Evolutionary conservation across 92 coral and sea anemone species (phyloP).

Genomic region (Pocillopora grandis): DNA sequence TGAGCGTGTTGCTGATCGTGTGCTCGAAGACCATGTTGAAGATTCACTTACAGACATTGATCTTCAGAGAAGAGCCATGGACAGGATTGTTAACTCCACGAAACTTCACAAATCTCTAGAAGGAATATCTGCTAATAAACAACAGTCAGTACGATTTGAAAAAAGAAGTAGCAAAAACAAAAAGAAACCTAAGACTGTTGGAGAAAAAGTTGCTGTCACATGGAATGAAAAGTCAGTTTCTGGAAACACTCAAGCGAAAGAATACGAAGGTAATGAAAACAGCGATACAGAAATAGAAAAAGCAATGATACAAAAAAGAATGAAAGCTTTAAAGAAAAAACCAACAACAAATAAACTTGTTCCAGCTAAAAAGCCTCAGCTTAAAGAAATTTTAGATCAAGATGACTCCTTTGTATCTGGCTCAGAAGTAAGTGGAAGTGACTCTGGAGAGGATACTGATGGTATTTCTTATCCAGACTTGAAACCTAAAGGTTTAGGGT

Average conservation of each 20-base stretch:
- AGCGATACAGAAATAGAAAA: not conserved
- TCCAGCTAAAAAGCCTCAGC: not conserved
- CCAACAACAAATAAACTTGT: not conserved
- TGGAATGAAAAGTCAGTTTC: not conserved
- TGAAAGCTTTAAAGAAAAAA: not conserved
- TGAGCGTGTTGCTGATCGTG: not conserved
- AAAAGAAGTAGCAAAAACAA: not conserved
- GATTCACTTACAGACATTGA: constrained; percentile 14
- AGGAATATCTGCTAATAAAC: constrained; percentile 3
- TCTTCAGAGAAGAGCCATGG: constrained; percentile 26
- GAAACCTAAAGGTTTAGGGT: constrained; percentile 45
- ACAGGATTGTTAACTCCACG: constrained; percentile 24
- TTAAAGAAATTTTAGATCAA: constrained; percentile 10
- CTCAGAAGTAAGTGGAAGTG: constrained; percentile 5
- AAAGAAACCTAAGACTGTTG: not conserved
- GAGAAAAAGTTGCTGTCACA: not conserved
- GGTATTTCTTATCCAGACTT: not conserved
- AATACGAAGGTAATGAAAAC: no score
- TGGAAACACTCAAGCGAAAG: not conserved
- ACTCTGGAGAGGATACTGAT: not conserved
- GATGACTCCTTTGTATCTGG: not conserved
- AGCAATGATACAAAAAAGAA: not conserved
- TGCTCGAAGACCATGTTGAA: not conserved
- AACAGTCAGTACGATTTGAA: not conserved
- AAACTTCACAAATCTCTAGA: constrained; percentile 5